These are phyloP conservation scores for Sander lucioperca DNA, from an alignment of 2,113 vertebrate genomes.

Conservation along the genomic window DNA sequence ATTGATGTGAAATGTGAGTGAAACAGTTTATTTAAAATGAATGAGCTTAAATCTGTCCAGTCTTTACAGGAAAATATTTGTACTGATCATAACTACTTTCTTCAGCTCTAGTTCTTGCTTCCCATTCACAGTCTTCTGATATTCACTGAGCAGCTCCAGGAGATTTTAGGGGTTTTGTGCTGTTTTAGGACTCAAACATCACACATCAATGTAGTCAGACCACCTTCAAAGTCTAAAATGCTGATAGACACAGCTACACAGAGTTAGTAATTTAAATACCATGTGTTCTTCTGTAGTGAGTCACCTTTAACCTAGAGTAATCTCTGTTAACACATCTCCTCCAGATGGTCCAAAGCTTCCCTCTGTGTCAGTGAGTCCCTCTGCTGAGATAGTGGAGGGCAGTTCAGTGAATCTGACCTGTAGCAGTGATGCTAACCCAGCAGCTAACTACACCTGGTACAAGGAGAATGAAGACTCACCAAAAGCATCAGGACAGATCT, in stretches of 20 bases:
- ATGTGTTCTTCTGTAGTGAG: no score
- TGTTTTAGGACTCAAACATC: no score
- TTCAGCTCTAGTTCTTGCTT: neutral
- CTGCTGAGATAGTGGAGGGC: neutral
- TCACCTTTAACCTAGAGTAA: no score
- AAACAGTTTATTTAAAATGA: neutral
- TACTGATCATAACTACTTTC: neutral
- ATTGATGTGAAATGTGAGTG: neutral
- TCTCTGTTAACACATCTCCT: neutral
- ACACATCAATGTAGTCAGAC: no score
- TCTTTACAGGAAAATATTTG: neutral
- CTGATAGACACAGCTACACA: no score
- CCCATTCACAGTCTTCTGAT: neutral
- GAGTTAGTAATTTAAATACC: no score
- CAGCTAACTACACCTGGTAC: no score
- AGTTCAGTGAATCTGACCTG: no score
- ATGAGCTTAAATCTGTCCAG: neutral
- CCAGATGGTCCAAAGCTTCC: neutral
- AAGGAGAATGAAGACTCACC: no score
- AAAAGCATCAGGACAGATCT: no score
- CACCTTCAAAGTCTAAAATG: no score
- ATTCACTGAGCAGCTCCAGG: conserved; percentile 9
- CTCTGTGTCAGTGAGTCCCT: conserved; percentile 7
- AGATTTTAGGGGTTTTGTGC: neutral
- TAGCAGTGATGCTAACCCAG: no score